Percentiles rank a stretch among this genome's conserved stretches.
These are phyloP conservation scores for Phalacrocorax pelagicus DNA, from an alignment of 2,113 vertebrate genomes.

Conservation along the genomic window DNA sequence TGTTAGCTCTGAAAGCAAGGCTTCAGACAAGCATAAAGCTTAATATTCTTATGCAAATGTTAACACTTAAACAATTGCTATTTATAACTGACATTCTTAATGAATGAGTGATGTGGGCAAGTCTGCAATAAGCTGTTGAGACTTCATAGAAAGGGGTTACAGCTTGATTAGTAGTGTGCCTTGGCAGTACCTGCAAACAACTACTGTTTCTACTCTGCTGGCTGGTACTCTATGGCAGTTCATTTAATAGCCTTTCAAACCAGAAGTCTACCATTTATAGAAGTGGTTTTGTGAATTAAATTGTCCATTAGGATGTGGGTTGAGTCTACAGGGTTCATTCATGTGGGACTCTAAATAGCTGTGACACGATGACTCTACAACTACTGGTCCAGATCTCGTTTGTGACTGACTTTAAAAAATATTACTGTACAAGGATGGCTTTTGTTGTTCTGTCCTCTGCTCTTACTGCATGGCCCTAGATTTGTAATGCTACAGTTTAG, in stretches of 20 bases:
- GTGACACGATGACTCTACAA: accelerated
- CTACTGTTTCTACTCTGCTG: not conserved
- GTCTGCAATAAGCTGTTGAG: not conserved
- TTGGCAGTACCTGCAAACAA: not conserved
- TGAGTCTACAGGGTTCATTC: not conserved
- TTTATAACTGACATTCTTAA: not conserved
- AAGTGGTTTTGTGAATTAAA: not conserved
- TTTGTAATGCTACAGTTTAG: not conserved
- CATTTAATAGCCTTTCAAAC: not conserved
- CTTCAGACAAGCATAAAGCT: not conserved
- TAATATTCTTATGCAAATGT: not conserved
- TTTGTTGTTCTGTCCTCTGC: not conserved
- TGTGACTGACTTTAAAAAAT: not conserved
- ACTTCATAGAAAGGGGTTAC: not conserved
- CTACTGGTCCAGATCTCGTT: not conserved
- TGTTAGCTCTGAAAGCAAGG: not conserved
- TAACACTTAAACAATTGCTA: not conserved
- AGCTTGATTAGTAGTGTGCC: not conserved
- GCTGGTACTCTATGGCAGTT: not conserved
- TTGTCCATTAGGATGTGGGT: not conserved
- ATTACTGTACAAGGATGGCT: not conserved
- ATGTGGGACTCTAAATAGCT: not conserved
- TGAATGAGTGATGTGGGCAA: not conserved
- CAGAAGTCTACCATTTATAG: not conserved
- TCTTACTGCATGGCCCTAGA: not conserved